phyloP scores from a whole-genome alignment of 2,797 vertebrate species.

The Karalla daura region DNA sequence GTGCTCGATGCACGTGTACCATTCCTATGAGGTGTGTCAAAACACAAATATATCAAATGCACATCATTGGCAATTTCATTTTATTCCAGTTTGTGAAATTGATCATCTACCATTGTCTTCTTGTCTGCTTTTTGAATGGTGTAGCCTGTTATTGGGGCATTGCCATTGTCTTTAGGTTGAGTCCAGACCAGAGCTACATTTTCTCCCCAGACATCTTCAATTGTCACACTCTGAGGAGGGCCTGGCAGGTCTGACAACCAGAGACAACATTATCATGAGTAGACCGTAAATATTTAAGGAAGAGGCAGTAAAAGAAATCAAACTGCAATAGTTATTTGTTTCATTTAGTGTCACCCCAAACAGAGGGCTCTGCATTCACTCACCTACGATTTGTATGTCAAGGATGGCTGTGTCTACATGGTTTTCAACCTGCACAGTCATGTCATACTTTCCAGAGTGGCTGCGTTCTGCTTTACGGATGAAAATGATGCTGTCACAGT shows the following conservation, averaged over 20 bases:
- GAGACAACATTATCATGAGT: neutral
- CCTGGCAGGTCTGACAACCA: constrained; percentile 89
- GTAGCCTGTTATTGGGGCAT: constrained; percentile 95
- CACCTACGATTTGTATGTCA: constrained; percentile 96
- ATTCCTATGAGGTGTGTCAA: constrained; percentile 85
- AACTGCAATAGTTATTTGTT: neutral
- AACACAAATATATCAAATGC: neutral
- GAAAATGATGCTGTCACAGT: constrained; percentile 96
- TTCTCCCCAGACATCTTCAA: constrained; percentile 96
- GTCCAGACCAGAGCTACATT: constrained; percentile 96
- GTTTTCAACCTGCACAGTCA: constrained; percentile 95
- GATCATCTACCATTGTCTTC: constrained; percentile 92
- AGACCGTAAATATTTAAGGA: no score
- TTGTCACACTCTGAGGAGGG: constrained; percentile 90
- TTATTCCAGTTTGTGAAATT: neutral
- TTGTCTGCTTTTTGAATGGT: constrained; percentile 99
- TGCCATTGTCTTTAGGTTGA: constrained; percentile 93
- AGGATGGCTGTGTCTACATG: constrained; percentile 88
- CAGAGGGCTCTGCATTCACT: constrained; percentile 54
- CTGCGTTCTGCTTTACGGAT: constrained; percentile 95
- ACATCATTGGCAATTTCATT: neutral
- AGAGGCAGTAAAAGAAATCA: neutral
- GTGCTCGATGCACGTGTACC: constrained; percentile 97
- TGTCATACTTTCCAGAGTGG: constrained; percentile 95
- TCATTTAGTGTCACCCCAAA: neutral